phyloP scores from a whole-genome alignment of 2,888 invertebrate genomes.

The Eretmocerus hayati region DNA sequence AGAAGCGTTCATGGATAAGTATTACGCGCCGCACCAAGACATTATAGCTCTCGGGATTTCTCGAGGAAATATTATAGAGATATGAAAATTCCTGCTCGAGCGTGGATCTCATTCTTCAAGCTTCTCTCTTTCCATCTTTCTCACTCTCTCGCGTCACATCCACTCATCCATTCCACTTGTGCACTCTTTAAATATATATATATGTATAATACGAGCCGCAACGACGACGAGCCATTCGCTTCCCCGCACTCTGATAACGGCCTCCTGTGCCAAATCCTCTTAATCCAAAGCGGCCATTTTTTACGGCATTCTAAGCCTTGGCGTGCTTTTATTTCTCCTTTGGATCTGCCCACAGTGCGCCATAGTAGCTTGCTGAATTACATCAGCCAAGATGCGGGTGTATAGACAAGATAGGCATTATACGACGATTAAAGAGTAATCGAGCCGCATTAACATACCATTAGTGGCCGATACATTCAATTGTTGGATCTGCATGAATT shows the following conservation, averaged over 20 bases:
- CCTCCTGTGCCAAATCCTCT: constrained; percentile 27
- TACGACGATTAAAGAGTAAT: no score
- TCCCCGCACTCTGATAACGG: constrained; percentile 30
- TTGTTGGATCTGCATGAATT: no score
- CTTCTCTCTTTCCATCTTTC: constrained; percentile 10
- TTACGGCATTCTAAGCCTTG: constrained; percentile 26
- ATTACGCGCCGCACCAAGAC: no score
- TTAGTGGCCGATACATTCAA: no score
- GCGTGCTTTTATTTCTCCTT: constrained; percentile 23
- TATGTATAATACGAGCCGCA: no score
- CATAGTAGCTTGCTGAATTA: constrained; percentile 22
- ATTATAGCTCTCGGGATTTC: no score
- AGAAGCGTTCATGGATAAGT: no score
- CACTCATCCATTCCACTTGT: constrained; percentile 18
- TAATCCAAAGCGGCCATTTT: constrained; percentile 29
- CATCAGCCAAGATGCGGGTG: no score
- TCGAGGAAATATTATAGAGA: constrained; percentile 1
- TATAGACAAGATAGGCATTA: no score
- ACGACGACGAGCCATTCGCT: constrained; percentile 20
- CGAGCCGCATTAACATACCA: no score
- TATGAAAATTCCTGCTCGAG: constrained; percentile 10
- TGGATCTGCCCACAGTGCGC: constrained; percentile 20
- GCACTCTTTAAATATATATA: no score
- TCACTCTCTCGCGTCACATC: constrained; percentile 12
- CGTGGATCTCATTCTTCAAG: neutral